Evolutionary conservation across 2,797 vertebrate species (phyloP).

Genomic region (Hirundo rustica): DNA sequence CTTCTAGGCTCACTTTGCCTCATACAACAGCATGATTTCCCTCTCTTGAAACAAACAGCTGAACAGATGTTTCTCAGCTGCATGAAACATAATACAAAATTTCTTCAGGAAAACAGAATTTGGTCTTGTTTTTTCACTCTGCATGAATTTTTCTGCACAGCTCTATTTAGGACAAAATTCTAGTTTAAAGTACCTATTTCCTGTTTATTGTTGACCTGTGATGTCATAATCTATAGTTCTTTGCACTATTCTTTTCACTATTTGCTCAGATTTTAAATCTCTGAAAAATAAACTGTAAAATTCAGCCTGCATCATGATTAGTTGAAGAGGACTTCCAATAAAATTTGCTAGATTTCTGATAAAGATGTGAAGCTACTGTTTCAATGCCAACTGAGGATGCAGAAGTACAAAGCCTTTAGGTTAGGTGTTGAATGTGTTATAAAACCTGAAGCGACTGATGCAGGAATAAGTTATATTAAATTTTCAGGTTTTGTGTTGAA

Average conservation of each 20-base stretch:
- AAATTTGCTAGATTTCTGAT: not conserved
- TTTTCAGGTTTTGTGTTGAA: not conserved
- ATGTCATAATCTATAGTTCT: not conserved
- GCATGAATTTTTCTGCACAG: not conserved
- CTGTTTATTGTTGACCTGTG: not conserved
- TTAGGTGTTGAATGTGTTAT: not conserved
- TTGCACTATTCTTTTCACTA: not conserved
- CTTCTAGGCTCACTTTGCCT: not conserved
- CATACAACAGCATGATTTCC: not conserved
- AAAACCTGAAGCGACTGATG: not conserved
- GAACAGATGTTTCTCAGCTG: conserved; percentile 5
- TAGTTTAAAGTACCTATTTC: not conserved
- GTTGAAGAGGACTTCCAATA: not conserved
- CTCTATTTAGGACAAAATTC: not conserved
- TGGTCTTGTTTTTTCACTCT: not conserved
- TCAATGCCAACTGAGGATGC: not conserved
- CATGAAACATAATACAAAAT: conserved; percentile 8
- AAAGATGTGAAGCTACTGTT: not conserved
- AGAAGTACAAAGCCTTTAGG: not conserved
- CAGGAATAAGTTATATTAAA: not conserved
- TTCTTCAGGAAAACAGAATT: conserved; percentile 1
- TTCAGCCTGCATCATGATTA: not conserved
- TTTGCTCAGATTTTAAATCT: not conserved
- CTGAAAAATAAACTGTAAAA: not conserved
- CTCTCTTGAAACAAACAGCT: not conserved